Conservation (phyloP, 2,113 vertebrate species). For the Mystacornis crossleyi region DNA sequence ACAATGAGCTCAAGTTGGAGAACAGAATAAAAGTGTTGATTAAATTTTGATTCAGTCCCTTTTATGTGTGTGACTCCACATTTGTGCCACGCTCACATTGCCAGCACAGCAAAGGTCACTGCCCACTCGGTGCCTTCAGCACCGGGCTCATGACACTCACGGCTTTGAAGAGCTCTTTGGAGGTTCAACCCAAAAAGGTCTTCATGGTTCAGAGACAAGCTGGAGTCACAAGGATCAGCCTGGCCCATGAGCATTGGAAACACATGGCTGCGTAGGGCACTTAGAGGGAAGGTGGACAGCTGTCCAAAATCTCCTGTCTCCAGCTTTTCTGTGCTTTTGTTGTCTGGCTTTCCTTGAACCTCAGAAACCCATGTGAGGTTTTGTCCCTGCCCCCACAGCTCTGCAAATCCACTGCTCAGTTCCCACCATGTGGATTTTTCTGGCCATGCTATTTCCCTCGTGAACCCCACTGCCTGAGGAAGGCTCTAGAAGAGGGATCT, state of each 20-base stretch:
- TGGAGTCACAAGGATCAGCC: not conserved
- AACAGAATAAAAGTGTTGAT: slow-evolving; percentile 33
- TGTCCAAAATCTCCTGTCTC: not conserved
- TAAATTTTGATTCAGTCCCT: slow-evolving; percentile 27
- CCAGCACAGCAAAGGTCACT: not conserved
- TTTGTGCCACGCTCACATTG: not conserved
- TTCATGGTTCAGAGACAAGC: not conserved
- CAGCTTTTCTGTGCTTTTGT: not conserved
- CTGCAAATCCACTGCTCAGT: not conserved
- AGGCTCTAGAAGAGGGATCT: not conserved
- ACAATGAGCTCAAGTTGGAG: slow-evolving; percentile 36
- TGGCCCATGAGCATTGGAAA: not conserved
- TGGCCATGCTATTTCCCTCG: not conserved
- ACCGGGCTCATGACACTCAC: not conserved
- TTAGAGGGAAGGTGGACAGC: not conserved
- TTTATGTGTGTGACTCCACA: not conserved
- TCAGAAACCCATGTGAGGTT: not conserved
- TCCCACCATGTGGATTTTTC: not conserved
- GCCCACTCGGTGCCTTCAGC: not conserved
- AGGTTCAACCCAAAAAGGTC: not conserved
- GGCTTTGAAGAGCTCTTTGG: not conserved
- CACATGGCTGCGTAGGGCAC: not conserved
- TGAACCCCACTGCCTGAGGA: not conserved
- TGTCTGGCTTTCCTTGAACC: not conserved
- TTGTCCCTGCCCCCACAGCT: not conserved